Evolutionary conservation across 2,113 vertebrate genomes (phyloP), one percentile per base, ranked within the genome.

Genomic region (Pimephales promelas): DNA sequence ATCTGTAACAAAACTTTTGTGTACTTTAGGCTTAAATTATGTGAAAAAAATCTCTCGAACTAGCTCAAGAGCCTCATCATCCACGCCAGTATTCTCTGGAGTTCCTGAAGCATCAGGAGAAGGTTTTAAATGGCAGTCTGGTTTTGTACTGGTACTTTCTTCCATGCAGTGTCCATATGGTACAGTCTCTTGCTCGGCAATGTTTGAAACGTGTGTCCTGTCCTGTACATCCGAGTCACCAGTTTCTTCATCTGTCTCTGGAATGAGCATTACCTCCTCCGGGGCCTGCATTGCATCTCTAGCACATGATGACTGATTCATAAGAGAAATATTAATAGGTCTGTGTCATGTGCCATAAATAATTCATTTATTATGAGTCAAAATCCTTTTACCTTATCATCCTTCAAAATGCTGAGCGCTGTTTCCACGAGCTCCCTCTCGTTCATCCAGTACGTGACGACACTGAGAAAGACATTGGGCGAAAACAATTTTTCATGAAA

Each of bases 371-470:
- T 2, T 76, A 0, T n/a, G 20, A 3, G 78, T 8, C 11, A 4
- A 11, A 84, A 59, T 68, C 10, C 0, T 22, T 74, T 75, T 86
- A 16, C 71, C 18, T 54, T 64, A 8, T 64, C 22, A 18, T 4
- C 18, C 6, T n/a, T 28, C 4, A 93, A 66, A 87, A 10, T 84
- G 0, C 84, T 79, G 2, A 85, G 75, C 1, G 93, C 92, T 0
- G 92, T 90, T 76, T 94, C 89, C 0, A 93, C 79, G 47, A 94
- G 89, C 87, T 94, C 94, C 3, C 61, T 71, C 81, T 94, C 93
- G 86, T 94, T 93, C 94, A 94, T 92, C 26, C 92, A 93, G 80
- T 94, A 94, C 77, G 88, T 86, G 36, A 61, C 80, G 14, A 84
- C 66, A 47, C 93, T 94, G 85, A 0, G 86, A 82, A 87, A 40